Evolutionary conservation across 2,113 vertebrate genomes (phyloP), one percentile per base, ranked within the genome.

Genomic region (Syngnathoides biaculeatus): DNA sequence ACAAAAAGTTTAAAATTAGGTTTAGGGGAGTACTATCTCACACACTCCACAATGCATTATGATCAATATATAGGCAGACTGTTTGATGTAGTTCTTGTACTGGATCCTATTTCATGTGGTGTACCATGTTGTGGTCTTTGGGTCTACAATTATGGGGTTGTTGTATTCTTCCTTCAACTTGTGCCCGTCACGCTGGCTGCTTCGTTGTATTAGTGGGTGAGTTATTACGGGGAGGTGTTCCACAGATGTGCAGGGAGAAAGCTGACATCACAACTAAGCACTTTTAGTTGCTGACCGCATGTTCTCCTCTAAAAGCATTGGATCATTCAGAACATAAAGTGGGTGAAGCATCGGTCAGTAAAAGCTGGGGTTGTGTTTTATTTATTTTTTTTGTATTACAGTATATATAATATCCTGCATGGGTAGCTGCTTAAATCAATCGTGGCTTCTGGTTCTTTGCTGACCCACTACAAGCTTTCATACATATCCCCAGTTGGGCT

Each of bases 221-320:
- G 63, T 52, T 30, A 35, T 55, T 66, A 8, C n/a, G 38, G 58
- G 52, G 43, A 35, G 38, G 55, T 64, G 22, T 24, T 64, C 64
- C 69, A 64, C 47, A 53, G 55, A 61, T 35, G 8, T 66, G 63
- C 56, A 72, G 66, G 6, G 66, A 11, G 60, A 67, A 69, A 24
- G 39, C 43, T 53, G 38, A 61, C 27, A 35, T 75, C 64, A 57
- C 64, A 71, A 80, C 56, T 71, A 55, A 58, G 62, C 69, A 65
- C 35, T 77, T 80, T 80, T 59, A 75, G 47, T 68, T 86, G 78
- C 75, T 77, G 81, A 84, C 64, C 52, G n/a, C 57, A 69, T 58
- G 26, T 52, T n/a, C 61, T 56, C 20, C 22, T 57, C 30, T 62
- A 45, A 62, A 62, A 62, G 40, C n/a, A 17, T 62, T 8, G 24